These are phyloP conservation scores for Cosmorhoe ocellata DNA, from an alignment of 2,888 invertebrate species.

Conservation along the genomic window DNA sequence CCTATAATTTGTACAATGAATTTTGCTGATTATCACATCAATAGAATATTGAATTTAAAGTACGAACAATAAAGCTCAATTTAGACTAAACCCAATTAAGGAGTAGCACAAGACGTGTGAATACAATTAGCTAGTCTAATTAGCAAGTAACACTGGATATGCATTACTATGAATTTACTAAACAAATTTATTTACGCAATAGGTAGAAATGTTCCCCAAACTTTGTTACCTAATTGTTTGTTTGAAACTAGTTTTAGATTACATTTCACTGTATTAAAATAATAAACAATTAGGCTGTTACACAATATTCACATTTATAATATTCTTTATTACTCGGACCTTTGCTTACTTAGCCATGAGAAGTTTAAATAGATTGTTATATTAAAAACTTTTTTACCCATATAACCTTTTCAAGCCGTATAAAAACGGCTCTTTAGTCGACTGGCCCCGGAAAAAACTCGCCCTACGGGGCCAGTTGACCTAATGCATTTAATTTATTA, in stretches of 20 bases:
- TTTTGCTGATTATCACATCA: no score
- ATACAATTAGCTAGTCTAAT: conserved; percentile 40
- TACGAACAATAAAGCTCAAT: background rate
- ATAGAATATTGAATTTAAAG: background rate
- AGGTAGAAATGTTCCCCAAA: conserved; percentile 3
- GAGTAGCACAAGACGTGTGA: conserved; percentile 13
- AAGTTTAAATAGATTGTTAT: no score
- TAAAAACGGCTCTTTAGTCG: no score
- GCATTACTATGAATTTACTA: conserved; percentile 12
- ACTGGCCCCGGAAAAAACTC: no score
- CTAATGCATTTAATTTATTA: no score
- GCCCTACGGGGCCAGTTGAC: no score
- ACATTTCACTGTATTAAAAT: background rate
- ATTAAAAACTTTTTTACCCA: no score
- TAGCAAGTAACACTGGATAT: conserved; percentile 32
- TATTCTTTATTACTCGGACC: no score
- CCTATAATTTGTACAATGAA: no score
- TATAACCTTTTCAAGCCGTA: no score
- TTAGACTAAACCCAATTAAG: background rate
- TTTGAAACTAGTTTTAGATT: conserved; percentile 9
- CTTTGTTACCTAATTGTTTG: conserved; percentile 6
- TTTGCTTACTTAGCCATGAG: no score
- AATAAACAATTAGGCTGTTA: conserved; percentile 6
- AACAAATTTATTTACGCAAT: conserved; percentile 17
- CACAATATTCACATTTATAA: no score